These are phyloP conservation scores for Trachymyrmex cornetzi DNA, from an alignment of 1,140 invertebrate genomes.

Conservation along the genomic window DNA sequence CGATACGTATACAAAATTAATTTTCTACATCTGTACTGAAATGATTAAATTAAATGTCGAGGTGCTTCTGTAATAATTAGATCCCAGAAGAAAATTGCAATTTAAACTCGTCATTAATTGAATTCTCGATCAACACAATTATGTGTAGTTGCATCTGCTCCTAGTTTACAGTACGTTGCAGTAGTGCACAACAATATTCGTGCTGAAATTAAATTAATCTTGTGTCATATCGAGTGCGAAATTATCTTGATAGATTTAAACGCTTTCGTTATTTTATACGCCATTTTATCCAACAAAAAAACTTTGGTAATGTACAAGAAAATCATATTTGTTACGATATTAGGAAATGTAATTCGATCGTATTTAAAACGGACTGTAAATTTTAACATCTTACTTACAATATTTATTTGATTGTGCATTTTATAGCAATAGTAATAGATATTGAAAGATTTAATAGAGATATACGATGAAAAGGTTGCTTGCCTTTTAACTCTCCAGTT, in stretches of 20 bases:
- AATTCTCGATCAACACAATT: slow-evolving; percentile 53
- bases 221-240: not conserved
- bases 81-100: slow-evolving; percentile 23
- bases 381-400: not conserved
- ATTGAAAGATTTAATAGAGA: not conserved
- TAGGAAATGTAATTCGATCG: not conserved
- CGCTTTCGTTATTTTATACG: not conserved
- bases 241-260: slow-evolving; percentile 13
- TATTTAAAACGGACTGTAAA: not conserved
- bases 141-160: slow-evolving; percentile 20
- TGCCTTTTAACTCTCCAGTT: slow-evolving; percentile 11
- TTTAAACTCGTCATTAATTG: slow-evolving; percentile 53
- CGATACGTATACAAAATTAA: slow-evolving; percentile 13
- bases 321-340: not conserved
- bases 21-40: not conserved
- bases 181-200: slow-evolving; percentile 31
- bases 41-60: slow-evolving; percentile 36
- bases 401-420: not conserved
- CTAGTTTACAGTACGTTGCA: slow-evolving; percentile 16
- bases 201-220: slow-evolving; percentile 38
- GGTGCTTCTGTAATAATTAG: slow-evolving; percentile 33
- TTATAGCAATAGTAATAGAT: not conserved
- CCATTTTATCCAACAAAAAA: not conserved
- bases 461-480: not conserved
- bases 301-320: not conserved